These are phyloP conservation scores for Bubo scandiacus DNA, from an alignment of 2,113 vertebrate species.

Conservation along the genomic window DNA sequence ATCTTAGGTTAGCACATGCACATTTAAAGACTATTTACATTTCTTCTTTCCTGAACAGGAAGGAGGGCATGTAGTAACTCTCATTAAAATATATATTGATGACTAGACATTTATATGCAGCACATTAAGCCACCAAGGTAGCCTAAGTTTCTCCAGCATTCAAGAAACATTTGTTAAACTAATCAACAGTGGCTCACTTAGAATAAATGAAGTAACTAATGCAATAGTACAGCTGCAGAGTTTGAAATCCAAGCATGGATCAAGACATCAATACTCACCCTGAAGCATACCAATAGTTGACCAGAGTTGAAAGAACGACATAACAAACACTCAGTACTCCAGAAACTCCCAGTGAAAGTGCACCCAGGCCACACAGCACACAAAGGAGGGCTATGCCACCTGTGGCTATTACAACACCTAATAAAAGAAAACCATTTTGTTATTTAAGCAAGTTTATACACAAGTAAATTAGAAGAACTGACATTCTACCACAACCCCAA, in stretches of 20 bases:
- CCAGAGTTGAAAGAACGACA: slow-evolving; percentile 61
- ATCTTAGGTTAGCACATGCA: not conserved
- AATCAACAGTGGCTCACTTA: not conserved
- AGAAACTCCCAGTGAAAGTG: slow-evolving; percentile 76
- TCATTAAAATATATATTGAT: not conserved
- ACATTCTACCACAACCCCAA: not conserved
- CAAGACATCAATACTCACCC: slow-evolving; percentile 43
- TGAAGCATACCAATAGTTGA: slow-evolving; percentile 68
- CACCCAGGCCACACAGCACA: slow-evolving; percentile 79
- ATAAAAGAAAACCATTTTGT: not conserved
- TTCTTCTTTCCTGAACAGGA: not conserved
- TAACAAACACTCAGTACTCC: slow-evolving; percentile 70
- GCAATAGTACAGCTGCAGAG: not conserved
- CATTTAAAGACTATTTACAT: not conserved
- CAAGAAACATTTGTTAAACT: not conserved
- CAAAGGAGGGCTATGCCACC: slow-evolving; percentile 79
- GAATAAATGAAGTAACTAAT: not conserved
- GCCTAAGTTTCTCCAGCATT: not conserved
- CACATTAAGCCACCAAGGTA: not conserved
- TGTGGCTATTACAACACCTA: slow-evolving; percentile 80
- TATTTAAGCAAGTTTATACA: not conserved
- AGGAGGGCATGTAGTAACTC: not conserved
- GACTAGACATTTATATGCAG: not conserved
- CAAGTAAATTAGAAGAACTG: not conserved
- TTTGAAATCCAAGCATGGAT: not conserved